Conservation (phyloP, 2,888 invertebrate species). For the Endotricha flammealis region DNA sequence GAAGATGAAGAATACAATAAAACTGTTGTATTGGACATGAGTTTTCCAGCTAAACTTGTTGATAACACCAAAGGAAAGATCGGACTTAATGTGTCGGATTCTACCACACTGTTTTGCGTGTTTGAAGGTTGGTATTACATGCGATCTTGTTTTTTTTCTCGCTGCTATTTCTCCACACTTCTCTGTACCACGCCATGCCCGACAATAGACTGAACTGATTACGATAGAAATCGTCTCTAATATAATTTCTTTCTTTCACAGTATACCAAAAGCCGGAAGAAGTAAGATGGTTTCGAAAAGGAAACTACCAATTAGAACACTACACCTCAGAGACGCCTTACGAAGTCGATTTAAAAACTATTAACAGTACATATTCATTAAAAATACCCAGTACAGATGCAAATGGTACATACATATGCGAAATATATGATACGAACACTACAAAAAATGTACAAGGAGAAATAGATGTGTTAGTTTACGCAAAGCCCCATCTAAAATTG, state of each 20-base stretch:
- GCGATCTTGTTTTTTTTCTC: too few species aligned
- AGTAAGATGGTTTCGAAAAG: constrained; percentile 46
- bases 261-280: constrained; percentile 52
- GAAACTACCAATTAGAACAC: constrained; percentile 28
- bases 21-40: constrained; percentile 36
- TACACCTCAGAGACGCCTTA: constrained; percentile 10
- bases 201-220: too few species aligned
- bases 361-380: constrained; percentile 73
- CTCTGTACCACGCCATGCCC: too few species aligned
- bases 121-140: constrained; percentile 54
- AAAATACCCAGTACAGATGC: constrained; percentile 79
- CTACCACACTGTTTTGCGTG: constrained; percentile 41
- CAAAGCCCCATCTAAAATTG: constrained; percentile 83
- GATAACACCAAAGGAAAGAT: constrained; percentile 36
- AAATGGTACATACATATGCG: constrained; percentile 79
- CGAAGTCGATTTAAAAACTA: constrained; percentile 73
- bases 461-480: constrained; percentile 79
- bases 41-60: constrained; percentile 40
- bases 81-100: constrained; percentile 34
- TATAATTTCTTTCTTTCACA: constrained; percentile 26
- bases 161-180: too few species aligned
- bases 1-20: constrained; percentile 26
- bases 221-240: too few species aligned
- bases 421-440: constrained; percentile 43
- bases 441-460: constrained; percentile 57